A percentile compares a stretch with the other conserved stretches of the same genome.
Evolutionary conservation across 1,140 invertebrate species (phyloP).

Genomic region (Halyomorpha halys): DNA sequence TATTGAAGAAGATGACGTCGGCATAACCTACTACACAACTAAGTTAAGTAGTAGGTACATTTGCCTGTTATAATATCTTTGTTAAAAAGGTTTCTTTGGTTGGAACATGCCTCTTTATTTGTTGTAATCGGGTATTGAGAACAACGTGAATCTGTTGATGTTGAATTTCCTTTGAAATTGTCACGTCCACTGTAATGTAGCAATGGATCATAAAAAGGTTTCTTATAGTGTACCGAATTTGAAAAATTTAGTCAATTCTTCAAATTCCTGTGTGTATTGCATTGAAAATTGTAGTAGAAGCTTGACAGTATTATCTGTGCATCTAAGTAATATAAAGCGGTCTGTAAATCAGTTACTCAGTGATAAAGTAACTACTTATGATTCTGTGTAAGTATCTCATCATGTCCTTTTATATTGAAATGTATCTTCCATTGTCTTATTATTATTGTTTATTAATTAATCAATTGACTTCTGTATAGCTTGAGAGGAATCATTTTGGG

Average conservation of each 20-base stretch:
- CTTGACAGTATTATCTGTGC: neutral
- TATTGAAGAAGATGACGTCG: too few relatives aligned
- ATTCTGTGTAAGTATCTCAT: constrained; percentile 19
- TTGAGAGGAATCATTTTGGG: constrained; percentile 21
- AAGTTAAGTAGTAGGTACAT: too few relatives aligned
- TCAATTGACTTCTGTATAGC: constrained; percentile 5
- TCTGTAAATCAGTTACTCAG: constrained; percentile 9
- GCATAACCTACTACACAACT: too few relatives aligned
- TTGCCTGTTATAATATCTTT: too few relatives aligned
- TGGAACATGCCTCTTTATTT: too few relatives aligned
- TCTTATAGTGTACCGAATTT: constrained; percentile 7
- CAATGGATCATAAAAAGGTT: neutral
- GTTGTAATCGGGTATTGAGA: too few relatives aligned
- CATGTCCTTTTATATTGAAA: neutral
- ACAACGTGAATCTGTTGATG: too few relatives aligned
- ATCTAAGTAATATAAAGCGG: constrained; percentile 6
- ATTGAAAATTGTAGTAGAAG: neutral
- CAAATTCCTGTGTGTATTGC: constrained; percentile 13
- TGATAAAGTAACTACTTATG: constrained; percentile 20
- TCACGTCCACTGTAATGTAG: neutral
- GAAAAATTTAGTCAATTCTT: constrained; percentile 11
- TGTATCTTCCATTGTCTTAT: neutral
- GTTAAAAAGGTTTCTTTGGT: too few relatives aligned
- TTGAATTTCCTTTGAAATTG: neutral
- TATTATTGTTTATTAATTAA: neutral